Evolutionary conservation across 2,113 vertebrate genomes (phyloP), one percentile per base, ranked within the genome.

Genomic region (Silurus meridionalis): DNA sequence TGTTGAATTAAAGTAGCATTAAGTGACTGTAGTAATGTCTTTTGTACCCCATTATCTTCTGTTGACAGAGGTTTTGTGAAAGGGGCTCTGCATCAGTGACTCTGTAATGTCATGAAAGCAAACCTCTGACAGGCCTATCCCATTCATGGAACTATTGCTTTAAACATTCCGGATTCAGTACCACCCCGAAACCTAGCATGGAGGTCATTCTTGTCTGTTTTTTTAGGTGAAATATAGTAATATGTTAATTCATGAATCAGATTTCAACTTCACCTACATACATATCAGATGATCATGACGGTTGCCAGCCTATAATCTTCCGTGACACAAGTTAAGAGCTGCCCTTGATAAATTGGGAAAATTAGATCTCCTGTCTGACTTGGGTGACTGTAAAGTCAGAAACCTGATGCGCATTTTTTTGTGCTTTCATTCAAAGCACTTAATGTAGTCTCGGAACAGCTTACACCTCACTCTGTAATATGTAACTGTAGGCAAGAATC

Each of bases 41-140:
- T 93, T 94, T 94, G 90, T 94, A 28, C 87, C 80, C 91, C 88
- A 90, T 93, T 92, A 92, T 93, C 91, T 88, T 87, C 91, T 87
- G 83, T 91, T 94, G 92, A 91, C 91, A 92, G 86, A 85, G 89
- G 85, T 92, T 90, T 93, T 94, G 90, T 93, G 90, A 85, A 72
- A 84, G 8, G n/a, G 78, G 89, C 90, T 90, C 90, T 88, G 88
- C 93, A 91, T 93, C 90, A 88, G 88, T 87, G 88, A 82, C 55
- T 91, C 91, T 55, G 88, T 88, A 87, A 93, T 87, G 91, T 92
- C 91, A 81, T 91, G 89, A 93, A 90, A 94, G 91, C 89, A 87
- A 89, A 85, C 91, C 90, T 88, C 86, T 87, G 87, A 92, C 92
- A 88, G 85, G 91, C 91, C 93, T 91, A 90, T 91, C 86, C 50